Conservation (phyloP, 2,113 vertebrate genomes). For the Rhabdomys dilectus region DNA sequence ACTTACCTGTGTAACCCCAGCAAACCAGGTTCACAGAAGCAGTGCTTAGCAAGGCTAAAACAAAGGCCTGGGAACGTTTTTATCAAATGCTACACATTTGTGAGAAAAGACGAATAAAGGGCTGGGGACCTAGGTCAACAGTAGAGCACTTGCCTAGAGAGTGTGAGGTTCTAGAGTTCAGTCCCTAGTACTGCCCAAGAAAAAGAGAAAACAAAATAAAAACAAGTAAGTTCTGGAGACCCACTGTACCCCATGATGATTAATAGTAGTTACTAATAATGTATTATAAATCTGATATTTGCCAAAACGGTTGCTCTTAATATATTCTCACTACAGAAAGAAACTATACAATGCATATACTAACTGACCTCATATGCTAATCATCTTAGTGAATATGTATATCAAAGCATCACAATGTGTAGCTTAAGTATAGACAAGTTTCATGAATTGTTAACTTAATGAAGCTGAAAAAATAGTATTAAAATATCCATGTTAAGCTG, state of each 20-base stretch:
- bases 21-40: not conserved
- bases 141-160: not conserved
- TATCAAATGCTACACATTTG: not conserved
- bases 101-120: not conserved
- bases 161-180: not conserved
- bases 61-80: not conserved
- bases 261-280: not conserved
- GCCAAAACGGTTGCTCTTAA: not conserved
- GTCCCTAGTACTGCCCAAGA: not conserved
- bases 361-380: not conserved
- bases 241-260: not conserved
- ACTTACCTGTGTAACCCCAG: not conserved
- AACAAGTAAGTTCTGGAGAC: not conserved
- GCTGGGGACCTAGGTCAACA: not conserved
- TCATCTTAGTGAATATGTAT: not conserved
- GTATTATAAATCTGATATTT: not conserved
- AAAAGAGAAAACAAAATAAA: too few relatives aligned
- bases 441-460: not conserved
- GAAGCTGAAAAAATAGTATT: not conserved
- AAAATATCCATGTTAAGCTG: not conserved
- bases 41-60: not conserved
- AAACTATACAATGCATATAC: not conserved
- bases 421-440: not conserved
- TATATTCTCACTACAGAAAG: not conserved
- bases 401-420: not conserved